Base-by-base conservation (phyloP, 2,797 vertebrate species). In the Tapirus indicus region DNA sequence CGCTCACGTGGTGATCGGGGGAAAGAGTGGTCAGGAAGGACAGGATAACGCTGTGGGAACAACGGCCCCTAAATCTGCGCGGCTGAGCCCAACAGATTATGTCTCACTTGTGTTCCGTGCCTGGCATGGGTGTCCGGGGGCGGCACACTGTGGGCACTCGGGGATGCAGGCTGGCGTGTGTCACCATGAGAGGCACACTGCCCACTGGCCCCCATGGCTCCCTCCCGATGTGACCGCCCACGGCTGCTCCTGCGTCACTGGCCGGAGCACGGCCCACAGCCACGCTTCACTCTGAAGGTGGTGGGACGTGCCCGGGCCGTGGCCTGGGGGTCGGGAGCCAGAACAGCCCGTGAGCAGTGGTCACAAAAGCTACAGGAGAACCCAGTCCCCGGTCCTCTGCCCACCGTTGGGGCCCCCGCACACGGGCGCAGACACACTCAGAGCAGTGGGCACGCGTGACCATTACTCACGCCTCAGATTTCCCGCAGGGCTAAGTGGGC, bases 1-100 rank as follows among this genome's bases (percentile, higher is more conserved):
- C 27, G 83, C 32, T 49, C 62, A 6, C 0, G 6, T 0, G 17
- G 27, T 38, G 10, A 21, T 4, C 2, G 52, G 27, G 16, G 58
- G 25, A 2, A 2, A 9, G 80, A 20, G 6, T 9, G 25, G 27
- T 29, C 25, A 38, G 91, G 78, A 47, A 41, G 32, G 54, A 23
- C 0, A 44, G 62, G n/a, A 6, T 1, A 64, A 64, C 0, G 1
- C 35, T 18, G 14, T 0, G 0, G 25, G 1, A 23, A 13, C 64
- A 23, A 13, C 0, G 2, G 54, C 6, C n/a, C 71, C 11, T 14
- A 8, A 0, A 8, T 27, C n/a, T 1, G 0, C 8, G 29, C 0
- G 0, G 58, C 35, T 14, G 27, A 35, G 25, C 47, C 74, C 35
- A 4, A 4, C 1, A 0, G 35, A 0, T 9, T 6, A 0, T 17